These are phyloP conservation scores for Synanthedon andrenaeformis DNA, from an alignment of 2,888 invertebrate genomes.

Conservation along the genomic window DNA sequence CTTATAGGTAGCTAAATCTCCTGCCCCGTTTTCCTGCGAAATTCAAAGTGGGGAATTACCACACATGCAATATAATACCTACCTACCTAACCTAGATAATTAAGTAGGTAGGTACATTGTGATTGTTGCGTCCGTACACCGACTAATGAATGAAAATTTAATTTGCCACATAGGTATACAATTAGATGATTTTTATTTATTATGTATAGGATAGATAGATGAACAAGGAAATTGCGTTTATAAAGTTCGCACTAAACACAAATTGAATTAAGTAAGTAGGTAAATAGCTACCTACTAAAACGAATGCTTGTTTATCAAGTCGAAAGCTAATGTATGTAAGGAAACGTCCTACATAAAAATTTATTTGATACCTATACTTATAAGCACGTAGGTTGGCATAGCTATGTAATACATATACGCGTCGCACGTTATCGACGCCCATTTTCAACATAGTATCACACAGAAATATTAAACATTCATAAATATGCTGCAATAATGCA, in stretches of 20 bases:
- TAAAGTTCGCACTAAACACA: background rate
- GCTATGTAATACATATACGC: background rate
- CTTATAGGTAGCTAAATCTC: too few relatives aligned
- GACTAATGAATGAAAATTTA: conserved; percentile 4
- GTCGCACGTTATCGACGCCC: background rate
- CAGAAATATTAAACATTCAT: background rate
- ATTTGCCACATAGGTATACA: conserved; percentile 5
- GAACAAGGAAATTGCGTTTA: background rate
- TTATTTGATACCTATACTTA: background rate
- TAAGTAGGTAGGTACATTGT: too few relatives aligned
- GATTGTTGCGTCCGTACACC: background rate
- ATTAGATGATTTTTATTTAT: background rate
- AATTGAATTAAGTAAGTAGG: background rate
- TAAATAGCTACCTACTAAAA: background rate
- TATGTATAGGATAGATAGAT: background rate
- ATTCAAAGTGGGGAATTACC: conserved; percentile 6
- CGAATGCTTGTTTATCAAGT: background rate
- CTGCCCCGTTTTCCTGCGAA: background rate
- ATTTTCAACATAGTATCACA: background rate
- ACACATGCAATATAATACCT: conserved; percentile 2
- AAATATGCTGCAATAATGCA: conserved; percentile 7
- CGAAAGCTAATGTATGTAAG: background rate
- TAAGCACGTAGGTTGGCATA: background rate
- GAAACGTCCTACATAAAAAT: background rate
- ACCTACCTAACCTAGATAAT: too few relatives aligned